Conservation (phyloP, 2,888 invertebrate species). For the Physocephala rufipes region DNA sequence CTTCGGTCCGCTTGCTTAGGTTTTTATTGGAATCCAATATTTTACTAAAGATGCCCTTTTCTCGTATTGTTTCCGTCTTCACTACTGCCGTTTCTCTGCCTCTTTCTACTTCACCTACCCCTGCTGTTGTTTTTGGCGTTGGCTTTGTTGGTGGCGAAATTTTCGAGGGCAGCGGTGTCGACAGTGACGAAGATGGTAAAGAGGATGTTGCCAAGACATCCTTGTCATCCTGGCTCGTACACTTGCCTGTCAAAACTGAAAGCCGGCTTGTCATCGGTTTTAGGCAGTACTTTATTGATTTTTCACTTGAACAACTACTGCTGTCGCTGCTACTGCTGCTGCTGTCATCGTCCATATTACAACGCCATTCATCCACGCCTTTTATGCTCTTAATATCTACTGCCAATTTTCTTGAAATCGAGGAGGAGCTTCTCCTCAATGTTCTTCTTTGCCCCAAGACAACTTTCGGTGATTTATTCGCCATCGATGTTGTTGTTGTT, state of each 20-base stretch:
- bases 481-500: background rate
- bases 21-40: conserved; percentile 6
- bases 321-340: conserved; percentile 11
- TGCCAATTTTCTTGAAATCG: conserved; percentile 14
- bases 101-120: background rate
- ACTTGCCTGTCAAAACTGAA: conserved; percentile 13
- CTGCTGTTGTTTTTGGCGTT: conserved; percentile 15
- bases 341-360: conserved; percentile 32
- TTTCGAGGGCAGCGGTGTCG: conserved; percentile 25
- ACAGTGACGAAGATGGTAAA: conserved; percentile 21
- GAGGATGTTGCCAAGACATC: conserved; percentile 37
- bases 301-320: conserved; percentile 27
- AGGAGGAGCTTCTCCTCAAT: conserved; percentile 5
- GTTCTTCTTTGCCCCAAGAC: background rate
- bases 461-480: background rate
- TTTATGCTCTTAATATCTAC: conserved; percentile 18
- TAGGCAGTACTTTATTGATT: conserved; percentile 26
- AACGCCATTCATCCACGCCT: conserved; percentile 27
- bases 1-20: conserved; percentile 5
- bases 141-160: conserved; percentile 28
- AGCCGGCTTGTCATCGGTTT: background rate
- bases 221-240: conserved; percentile 33
- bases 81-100: background rate
- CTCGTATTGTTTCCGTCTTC: background rate
- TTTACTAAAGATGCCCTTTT: background rate